Base-by-base conservation (phyloP, 30 jellyfish, hydroid and myxozoan genomes). In the Turritopsis dohrnii region DNA sequence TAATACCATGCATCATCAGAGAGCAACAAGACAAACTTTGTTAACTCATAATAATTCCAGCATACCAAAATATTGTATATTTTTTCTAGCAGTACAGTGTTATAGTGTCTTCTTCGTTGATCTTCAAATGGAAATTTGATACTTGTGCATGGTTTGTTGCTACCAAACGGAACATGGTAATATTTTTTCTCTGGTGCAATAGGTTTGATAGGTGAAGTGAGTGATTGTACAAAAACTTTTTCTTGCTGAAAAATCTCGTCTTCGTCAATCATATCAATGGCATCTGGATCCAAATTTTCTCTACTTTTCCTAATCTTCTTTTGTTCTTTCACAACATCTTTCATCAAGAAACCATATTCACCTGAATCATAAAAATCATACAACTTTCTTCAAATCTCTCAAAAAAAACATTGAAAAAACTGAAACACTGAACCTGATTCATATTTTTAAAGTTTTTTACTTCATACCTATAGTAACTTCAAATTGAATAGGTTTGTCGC, bases 71-170 rank as follows among this genome's bases (percentile, higher is more conserved):
- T 93, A 72, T 80, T 88, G 83, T 41, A 85, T 19, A 93, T 89
- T 84, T 93, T 93, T 52, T 60, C 52, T 73, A 93, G 85, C 96
- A 93, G 75, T 54, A 89, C 84, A 18, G 79, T 76, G 65, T 93
- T 93, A 84, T 80, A 93, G 16, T 81, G 90, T 29, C 98, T 65
- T 52, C 98, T 74, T 71, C 98, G 74, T 80, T 85, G 96, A 69
- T 93, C 98, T 80, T 93, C 98, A 86, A 88, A 93, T 29, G 95
- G 96, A 79, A 93, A 93, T 80, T 93, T 93, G 76, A 93, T 89
- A 74, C 77, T 91, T 0, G 95, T 76, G 81, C 98, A 93, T 41
- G 96, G 96, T 75, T 93, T 93, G 21, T 81, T 88, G 26, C 87
- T 77, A 8, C 83, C 94, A 69, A 84, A 93, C 24, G 98, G 98